Percentiles rank a stretch among this genome's conserved stretches.
phyloP scores from a whole-genome alignment of 2,113 vertebrate genomes.

The Danio rerio region DNA sequence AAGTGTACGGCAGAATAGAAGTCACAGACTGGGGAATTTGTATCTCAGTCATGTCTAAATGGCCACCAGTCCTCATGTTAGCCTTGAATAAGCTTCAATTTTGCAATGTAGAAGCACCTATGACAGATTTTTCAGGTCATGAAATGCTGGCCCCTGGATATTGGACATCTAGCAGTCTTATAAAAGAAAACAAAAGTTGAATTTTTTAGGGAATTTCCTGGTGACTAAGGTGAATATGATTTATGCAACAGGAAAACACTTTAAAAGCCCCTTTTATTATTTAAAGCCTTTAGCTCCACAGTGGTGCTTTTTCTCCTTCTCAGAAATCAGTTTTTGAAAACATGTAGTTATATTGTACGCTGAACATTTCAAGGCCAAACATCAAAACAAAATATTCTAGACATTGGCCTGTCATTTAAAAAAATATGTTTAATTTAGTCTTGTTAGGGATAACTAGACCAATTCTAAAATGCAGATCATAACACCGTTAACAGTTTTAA shows the following conservation, averaged over 20 bases:
- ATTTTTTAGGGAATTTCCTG: background rate
- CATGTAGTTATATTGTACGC: no score
- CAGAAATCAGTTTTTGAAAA: no score
- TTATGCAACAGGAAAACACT: background rate
- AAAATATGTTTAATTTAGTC: background rate
- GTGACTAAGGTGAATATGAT: background rate
- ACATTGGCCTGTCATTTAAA: background rate
- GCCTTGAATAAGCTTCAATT: background rate
- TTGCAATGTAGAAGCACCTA: background rate
- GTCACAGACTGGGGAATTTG: constrained; percentile 19
- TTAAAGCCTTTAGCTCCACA: no score
- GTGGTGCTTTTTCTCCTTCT: no score
- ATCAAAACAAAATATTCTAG: background rate
- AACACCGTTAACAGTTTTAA: no score
- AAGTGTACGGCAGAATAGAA: constrained; percentile 22
- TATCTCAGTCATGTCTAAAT: constrained; percentile 7
- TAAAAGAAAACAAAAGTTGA: background rate
- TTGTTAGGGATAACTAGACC: background rate
- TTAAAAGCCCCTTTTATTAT: background rate
- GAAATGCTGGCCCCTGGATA: background rate
- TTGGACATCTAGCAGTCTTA: no score
- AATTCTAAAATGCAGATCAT: background rate
- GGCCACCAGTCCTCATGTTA: constrained; percentile 13
- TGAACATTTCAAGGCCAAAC: background rate
- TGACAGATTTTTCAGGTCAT: background rate